Evolutionary conservation across 2,797 vertebrate genomes (phyloP).

Genomic region (Lagodon rhomboides): DNA sequence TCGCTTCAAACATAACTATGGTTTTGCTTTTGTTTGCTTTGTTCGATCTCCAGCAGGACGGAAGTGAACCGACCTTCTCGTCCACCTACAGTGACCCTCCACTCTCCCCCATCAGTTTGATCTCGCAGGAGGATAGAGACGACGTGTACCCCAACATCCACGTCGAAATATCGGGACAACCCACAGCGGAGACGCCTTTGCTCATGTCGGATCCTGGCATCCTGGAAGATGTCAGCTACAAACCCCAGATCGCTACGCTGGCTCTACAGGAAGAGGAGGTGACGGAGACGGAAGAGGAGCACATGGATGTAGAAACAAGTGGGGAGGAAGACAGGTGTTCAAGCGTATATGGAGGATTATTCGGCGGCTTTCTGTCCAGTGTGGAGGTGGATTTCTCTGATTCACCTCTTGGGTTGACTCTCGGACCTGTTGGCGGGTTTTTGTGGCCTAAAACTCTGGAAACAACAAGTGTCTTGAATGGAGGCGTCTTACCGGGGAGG

Average conservation of each 20-base stretch:
- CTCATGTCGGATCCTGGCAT: not conserved
- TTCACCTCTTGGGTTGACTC: conserved; percentile 7
- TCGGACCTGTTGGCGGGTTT: conserved; percentile 29
- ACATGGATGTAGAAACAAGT: conserved; percentile 11
- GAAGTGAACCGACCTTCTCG: conserved; percentile 48
- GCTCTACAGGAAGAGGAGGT: not conserved
- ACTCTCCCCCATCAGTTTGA: conserved; percentile 84
- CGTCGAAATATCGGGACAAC: not conserved
- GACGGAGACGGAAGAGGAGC: conserved; percentile 61
- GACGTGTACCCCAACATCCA: conserved; percentile 65
- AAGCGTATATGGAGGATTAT: conserved; percentile 31
- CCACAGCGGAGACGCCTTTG: not conserved
- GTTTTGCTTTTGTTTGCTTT: not conserved
- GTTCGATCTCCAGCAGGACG: conserved; percentile 68
- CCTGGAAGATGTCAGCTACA: conserved; percentile 79
- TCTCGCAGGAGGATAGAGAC: conserved; percentile 64
- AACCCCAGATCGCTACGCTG: conserved; percentile 80
- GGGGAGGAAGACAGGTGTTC: conserved; percentile 39
- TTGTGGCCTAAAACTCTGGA: conserved; percentile 42
- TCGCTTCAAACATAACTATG: not conserved
- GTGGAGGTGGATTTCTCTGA: conserved; percentile 59
- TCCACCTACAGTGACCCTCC: conserved; percentile 82
- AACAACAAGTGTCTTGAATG: conserved; percentile 3
- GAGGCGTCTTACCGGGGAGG: conserved; percentile 12
- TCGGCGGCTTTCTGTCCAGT: conserved; percentile 55